Percentiles rank a stretch among this genome's conserved stretches.
These are phyloP conservation scores for Machimus atricapillus DNA, from an alignment of 2,888 invertebrate genomes.

Conservation along the genomic window DNA sequence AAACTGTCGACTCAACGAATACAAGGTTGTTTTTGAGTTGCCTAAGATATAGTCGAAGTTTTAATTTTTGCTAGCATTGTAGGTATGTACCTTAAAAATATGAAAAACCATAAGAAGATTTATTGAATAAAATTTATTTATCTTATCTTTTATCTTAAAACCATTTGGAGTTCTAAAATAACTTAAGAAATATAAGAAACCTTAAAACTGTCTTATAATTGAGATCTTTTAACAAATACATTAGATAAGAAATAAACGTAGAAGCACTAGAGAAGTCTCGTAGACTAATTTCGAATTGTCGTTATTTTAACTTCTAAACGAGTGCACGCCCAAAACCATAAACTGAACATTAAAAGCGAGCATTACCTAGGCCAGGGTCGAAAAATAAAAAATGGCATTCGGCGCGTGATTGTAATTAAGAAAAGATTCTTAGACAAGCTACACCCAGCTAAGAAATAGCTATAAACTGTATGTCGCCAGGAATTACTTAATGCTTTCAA, in stretches of 20 bases:
- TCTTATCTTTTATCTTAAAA: background rate
- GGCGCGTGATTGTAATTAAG: background rate
- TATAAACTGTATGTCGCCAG: background rate
- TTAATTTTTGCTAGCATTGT: background rate
- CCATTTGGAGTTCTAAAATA: background rate
- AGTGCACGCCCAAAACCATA: background rate
- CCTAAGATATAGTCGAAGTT: background rate
- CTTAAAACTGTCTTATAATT: background rate
- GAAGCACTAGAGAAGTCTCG: background rate
- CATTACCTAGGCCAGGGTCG: background rate
- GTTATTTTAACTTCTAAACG: background rate
- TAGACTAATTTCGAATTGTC: background rate
- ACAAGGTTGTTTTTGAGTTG: background rate
- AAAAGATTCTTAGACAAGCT: background rate
- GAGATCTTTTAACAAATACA: too few species aligned
- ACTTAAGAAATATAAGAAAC: background rate
- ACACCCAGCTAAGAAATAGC: background rate
- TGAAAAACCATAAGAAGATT: background rate
- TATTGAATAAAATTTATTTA: background rate
- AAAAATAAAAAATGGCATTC: background rate
- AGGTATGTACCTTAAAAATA: background rate
- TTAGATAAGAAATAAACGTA: background rate
- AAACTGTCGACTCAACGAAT: background rate
- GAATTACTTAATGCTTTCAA: slow-evolving; percentile 7
- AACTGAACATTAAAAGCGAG: background rate